phyloP scores from a whole-genome alignment of 2,113 vertebrate genomes.

The Archocentrus centrarchus region DNA sequence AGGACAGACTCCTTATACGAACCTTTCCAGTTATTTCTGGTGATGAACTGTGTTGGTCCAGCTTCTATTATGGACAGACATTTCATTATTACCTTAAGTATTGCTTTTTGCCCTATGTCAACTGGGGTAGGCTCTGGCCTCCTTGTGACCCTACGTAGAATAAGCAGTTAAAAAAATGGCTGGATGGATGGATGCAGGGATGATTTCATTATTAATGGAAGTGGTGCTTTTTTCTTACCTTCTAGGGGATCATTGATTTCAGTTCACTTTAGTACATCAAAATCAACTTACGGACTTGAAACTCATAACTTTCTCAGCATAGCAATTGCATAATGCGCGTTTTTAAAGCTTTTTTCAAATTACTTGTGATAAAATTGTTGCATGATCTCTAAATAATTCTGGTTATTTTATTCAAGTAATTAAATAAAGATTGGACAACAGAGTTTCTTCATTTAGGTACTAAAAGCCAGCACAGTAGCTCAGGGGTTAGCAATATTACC shows the following conservation, averaged over 20 bases:
- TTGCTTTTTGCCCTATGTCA: not conserved
- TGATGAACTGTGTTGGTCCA: not conserved
- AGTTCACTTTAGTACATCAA: not conserved
- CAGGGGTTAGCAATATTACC: not conserved
- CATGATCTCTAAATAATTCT: not conserved
- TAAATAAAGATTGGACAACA: not conserved
- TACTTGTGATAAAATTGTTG: not conserved
- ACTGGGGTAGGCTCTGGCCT: not conserved
- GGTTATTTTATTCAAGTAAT: not conserved
- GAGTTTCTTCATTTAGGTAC: not conserved
- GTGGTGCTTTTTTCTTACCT: not conserved
- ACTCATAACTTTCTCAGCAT: not conserved
- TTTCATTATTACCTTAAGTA: slow-evolving; percentile 1
- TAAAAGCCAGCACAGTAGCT: not conserved
- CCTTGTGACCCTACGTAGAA: not conserved
- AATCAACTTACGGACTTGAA: not conserved
- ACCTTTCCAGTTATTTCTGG: not conserved
- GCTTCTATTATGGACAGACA: not conserved
- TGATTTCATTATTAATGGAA: not conserved
- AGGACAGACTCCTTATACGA: not conserved
- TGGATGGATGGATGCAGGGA: not conserved
- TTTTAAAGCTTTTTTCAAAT: not conserved
- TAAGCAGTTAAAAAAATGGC: not conserved
- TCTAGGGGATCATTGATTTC: not conserved
- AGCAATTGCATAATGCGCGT: not conserved